phyloP scores from a whole-genome alignment of 2,113 vertebrate species.

The Mustela lutreola region DNA sequence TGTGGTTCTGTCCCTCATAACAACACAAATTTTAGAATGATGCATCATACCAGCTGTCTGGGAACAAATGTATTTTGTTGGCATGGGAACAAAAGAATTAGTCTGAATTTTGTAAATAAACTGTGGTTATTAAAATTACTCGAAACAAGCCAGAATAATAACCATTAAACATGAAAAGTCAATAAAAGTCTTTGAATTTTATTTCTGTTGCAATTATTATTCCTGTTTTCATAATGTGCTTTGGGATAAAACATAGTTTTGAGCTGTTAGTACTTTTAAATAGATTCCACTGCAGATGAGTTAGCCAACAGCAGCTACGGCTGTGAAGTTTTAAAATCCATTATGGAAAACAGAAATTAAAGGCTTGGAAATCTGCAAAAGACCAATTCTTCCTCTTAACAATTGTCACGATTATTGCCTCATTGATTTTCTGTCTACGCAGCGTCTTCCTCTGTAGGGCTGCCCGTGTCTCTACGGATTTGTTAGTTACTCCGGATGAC shows the following conservation, averaged over 20 bases:
- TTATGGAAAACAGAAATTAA: constrained; percentile 84
- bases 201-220: constrained; percentile 85
- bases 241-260: constrained; percentile 81
- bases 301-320: constrained; percentile 59
- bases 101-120: constrained; percentile 87
- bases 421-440: constrained; percentile 82
- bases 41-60: constrained; percentile 83
- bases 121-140: constrained; percentile 85
- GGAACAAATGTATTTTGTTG: constrained; percentile 88
- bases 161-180: constrained; percentile 85
- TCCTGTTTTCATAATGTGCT: constrained; percentile 84
- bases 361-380: constrained; percentile 80
- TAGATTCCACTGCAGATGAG: constrained; percentile 77
- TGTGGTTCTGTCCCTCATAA: constrained; percentile 70
- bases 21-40: constrained; percentile 77
- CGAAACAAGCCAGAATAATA: constrained; percentile 85
- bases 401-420: constrained; percentile 77
- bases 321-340: constrained; percentile 74
- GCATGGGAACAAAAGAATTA: constrained; percentile 86
- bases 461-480: constrained; percentile 39
- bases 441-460: constrained; percentile 71
- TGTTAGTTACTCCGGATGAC: background rate
- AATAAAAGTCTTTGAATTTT: constrained; percentile 85
- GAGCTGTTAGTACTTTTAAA: constrained; percentile 80
- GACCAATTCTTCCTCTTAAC: constrained; percentile 78